phyloP scores from a whole-genome alignment of 2,797 vertebrate genomes.

The Galagoides demidoff region DNA sequence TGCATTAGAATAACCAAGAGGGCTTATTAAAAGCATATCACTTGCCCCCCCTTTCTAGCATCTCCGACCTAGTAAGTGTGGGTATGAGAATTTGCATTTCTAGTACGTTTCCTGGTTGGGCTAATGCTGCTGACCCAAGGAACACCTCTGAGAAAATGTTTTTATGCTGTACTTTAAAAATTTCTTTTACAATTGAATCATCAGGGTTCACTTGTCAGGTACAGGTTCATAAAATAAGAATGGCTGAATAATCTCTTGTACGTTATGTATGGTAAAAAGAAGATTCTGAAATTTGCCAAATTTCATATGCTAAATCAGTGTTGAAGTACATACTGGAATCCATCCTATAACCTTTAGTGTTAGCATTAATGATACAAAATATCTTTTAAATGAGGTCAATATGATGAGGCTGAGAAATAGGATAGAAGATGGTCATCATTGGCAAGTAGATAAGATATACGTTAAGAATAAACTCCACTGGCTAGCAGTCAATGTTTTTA shows the following conservation, averaged over 20 bases:
- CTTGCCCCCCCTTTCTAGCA: background rate
- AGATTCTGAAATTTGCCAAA: background rate
- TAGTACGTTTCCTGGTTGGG: background rate
- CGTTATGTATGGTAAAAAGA: background rate
- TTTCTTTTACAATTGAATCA: background rate
- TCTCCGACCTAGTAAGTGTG: constrained; percentile 15
- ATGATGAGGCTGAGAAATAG: background rate
- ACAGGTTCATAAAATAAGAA: background rate
- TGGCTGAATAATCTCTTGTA: background rate
- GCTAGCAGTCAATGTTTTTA: background rate
- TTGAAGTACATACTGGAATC: background rate
- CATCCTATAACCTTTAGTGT: background rate
- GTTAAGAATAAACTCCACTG: background rate
- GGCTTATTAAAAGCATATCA: background rate
- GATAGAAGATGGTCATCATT: background rate
- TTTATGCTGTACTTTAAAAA: background rate
- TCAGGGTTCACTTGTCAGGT: background rate
- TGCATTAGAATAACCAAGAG: background rate
- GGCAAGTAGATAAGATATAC: background rate
- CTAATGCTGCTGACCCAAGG: background rate
- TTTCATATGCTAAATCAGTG: background rate
- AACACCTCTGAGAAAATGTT: constrained; percentile 15
- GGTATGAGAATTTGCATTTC: background rate
- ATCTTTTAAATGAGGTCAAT: background rate
- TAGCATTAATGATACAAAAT: background rate